Conservation (phyloP, 2,888 invertebrate species). For the Lissonota sp. region DNA sequence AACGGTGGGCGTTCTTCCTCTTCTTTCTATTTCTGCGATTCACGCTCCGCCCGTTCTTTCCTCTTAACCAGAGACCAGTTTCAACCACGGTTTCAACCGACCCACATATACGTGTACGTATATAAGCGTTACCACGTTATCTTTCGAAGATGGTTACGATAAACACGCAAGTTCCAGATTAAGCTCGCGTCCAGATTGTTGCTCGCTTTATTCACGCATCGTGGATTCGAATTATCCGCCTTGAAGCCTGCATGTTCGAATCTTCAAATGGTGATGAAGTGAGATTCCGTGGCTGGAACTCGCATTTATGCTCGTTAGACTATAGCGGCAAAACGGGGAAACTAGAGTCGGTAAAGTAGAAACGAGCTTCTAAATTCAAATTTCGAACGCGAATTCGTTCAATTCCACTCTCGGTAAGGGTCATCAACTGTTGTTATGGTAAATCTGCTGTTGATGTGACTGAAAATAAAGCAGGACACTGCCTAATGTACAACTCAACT, state of each 20-base stretch:
- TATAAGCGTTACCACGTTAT: not conserved
- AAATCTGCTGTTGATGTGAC: not conserved
- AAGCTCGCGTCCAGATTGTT: not conserved
- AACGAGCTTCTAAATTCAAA: not conserved
- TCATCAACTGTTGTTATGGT: not conserved
- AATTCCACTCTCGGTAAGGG: not conserved
- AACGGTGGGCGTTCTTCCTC: slow-evolving; percentile 65
- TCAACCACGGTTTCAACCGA: slow-evolving; percentile 1
- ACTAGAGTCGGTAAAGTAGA: not conserved
- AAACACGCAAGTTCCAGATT: not conserved
- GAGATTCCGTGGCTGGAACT: no score
- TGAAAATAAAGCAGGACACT: not conserved
- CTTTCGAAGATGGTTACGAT: slow-evolving; percentile 11
- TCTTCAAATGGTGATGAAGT: no score
- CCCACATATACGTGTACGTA: not conserved
- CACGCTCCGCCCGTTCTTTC: slow-evolving; percentile 53
- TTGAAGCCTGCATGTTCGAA: not conserved
- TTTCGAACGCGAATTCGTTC: not conserved
- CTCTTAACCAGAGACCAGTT: slow-evolving; percentile 5
- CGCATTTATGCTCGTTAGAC: not conserved
- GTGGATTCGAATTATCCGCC: not conserved
- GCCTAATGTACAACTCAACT: not conserved
- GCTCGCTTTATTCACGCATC: not conserved
- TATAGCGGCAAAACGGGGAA: not conserved
- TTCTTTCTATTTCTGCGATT: slow-evolving; percentile 64